These are phyloP conservation scores for Hydrozoanthus gracilis DNA, from an alignment of 92 coral and sea anemone species.

Conservation along the genomic window DNA sequence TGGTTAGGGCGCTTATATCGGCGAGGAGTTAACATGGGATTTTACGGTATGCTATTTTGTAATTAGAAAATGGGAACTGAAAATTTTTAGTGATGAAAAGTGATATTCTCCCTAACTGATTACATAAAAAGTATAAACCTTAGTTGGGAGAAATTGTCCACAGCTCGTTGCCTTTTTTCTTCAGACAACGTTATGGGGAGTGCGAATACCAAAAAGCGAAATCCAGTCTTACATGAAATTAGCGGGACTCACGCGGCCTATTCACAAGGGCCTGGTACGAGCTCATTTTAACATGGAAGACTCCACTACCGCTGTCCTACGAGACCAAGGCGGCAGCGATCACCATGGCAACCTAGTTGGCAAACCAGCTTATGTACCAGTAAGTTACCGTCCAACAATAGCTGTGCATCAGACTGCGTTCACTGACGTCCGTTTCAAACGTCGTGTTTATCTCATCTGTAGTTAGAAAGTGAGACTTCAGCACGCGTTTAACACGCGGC, in stretches of 20 bases:
- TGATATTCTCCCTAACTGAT: too few relatives aligned
- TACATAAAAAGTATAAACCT: too few relatives aligned
- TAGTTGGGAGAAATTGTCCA: too few relatives aligned
- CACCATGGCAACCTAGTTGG: slow-evolving; percentile 85
- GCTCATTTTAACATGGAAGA: slow-evolving; percentile 94
- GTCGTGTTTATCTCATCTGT: too few relatives aligned
- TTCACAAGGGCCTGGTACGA: slow-evolving; percentile 87
- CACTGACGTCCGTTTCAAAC: too few relatives aligned
- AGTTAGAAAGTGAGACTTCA: too few relatives aligned
- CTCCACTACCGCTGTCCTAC: slow-evolving; percentile 58
- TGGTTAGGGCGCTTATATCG: too few relatives aligned
- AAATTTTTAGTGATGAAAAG: too few relatives aligned
- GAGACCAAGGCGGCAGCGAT: slow-evolving; percentile 79
- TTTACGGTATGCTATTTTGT: too few relatives aligned
- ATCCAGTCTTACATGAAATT: slow-evolving; percentile 88
- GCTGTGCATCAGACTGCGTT: neutral
- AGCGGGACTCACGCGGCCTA: slow-evolving; percentile 92
- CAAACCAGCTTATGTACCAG: slow-evolving; percentile 80
- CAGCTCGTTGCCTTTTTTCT: neutral
- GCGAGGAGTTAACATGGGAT: too few relatives aligned
- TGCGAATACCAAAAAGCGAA: slow-evolving; percentile 77
- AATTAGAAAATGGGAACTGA: too few relatives aligned
- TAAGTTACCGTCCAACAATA: slow-evolving; percentile 32
- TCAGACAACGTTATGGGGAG: slow-evolving; percentile 91
- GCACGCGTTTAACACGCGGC: too few relatives aligned